These are phyloP conservation scores for Zoanthus sociatus DNA, from an alignment of 92 coral and sea anemone species.

Conservation along the genomic window DNA sequence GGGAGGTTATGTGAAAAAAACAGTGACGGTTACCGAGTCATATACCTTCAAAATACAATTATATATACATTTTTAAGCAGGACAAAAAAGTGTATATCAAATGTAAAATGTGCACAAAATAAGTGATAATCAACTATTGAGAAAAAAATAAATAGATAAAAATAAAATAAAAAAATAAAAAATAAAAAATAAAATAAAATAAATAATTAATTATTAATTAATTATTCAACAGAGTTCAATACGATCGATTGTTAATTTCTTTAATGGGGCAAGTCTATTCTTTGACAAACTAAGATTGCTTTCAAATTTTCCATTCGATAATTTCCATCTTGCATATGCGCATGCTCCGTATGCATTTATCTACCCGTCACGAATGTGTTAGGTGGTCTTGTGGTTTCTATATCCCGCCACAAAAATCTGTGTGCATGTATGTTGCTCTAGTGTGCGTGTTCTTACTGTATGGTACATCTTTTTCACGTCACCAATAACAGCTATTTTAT, in stretches of 20 bases:
- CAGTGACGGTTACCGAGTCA: no score
- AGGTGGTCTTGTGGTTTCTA: slow-evolving; percentile 27
- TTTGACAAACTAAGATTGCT: slow-evolving; percentile 38
- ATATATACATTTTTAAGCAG: no score
- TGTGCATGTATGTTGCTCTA: slow-evolving; percentile 41
- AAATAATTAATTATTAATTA: no score
- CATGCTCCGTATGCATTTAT: slow-evolving; percentile 44
- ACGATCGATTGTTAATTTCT: slow-evolving; percentile 21
- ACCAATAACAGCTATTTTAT: slow-evolving; percentile 35
- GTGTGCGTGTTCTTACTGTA: not conserved
- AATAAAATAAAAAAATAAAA: no score
- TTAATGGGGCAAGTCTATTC: not conserved
- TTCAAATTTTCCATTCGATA: slow-evolving; percentile 25
- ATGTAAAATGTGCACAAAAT: no score
- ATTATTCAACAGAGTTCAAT: no score
- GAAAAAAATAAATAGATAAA: no score
- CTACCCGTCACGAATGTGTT: slow-evolving; percentile 45
- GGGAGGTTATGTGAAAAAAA: no score
- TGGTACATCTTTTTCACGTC: slow-evolving; percentile 35
- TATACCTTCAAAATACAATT: no score
- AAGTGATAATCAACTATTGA: no score
- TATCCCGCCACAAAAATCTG: slow-evolving; percentile 37
- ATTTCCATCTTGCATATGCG: slow-evolving; percentile 49
- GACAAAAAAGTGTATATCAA: not conserved
- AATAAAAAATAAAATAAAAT: no score